These are phyloP conservation scores for Himalopsyche anomala DNA, from an alignment of 2,888 invertebrate genomes.

Conservation along the genomic window DNA sequence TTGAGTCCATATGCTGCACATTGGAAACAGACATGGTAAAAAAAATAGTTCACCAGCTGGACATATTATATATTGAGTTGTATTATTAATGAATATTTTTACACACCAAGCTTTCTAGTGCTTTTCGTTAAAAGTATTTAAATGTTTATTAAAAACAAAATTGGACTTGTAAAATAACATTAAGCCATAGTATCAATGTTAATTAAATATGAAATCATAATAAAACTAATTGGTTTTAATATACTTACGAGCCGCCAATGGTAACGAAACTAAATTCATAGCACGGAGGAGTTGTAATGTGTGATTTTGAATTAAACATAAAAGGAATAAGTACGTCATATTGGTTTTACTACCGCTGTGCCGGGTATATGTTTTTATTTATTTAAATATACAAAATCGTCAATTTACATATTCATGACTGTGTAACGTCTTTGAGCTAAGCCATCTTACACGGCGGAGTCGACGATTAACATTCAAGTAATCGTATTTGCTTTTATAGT, in stretches of 20 bases:
- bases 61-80: too few relatives aligned
- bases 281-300: constrained; percentile 62
- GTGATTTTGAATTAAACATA: constrained; percentile 57
- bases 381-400: constrained; percentile 64
- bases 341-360: constrained; percentile 38
- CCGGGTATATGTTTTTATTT: constrained; percentile 61
- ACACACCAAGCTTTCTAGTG: too few relatives aligned
- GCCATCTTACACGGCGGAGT: constrained; percentile 44
- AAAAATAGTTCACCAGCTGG: too few relatives aligned
- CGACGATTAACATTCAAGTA: background rate
- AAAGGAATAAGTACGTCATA: constrained; percentile 20
- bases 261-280: constrained; percentile 57
- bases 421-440: constrained; percentile 56
- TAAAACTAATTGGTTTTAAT: too few relatives aligned
- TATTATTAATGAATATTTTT: too few relatives aligned
- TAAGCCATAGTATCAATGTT: too few relatives aligned
- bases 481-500: background rate
- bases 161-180: too few relatives aligned
- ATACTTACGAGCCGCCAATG: constrained; percentile 36
- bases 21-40: too few relatives aligned
- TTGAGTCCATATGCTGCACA: too few relatives aligned
- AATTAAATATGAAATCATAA: too few relatives aligned
- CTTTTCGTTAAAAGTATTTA: too few relatives aligned
- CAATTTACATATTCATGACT: constrained; percentile 65
- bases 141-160: too few relatives aligned